Evolutionary conservation across 1,140 invertebrate species (phyloP).

Genomic region (Uloborus diversus): DNA sequence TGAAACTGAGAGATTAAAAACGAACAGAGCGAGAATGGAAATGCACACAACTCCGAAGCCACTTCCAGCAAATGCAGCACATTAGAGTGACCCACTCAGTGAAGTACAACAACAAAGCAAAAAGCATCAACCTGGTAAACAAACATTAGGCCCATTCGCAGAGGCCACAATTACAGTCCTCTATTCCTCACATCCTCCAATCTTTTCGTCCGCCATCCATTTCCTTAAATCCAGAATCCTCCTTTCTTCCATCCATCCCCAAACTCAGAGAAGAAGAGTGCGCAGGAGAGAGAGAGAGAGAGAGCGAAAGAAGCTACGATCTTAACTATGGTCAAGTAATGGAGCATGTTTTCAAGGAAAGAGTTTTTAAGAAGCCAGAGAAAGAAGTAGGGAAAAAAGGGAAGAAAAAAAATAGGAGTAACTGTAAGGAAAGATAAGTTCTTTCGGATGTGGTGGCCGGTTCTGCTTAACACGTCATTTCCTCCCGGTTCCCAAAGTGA

Average conservation of each 20-base stretch:
- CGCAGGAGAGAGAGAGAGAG: neutral
- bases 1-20: too few relatives aligned
- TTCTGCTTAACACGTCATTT: constrained; percentile 57
- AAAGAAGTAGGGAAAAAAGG: neutral
- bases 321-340: constrained; percentile 44
- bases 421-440: constrained; percentile 40
- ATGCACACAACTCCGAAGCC: too few relatives aligned
- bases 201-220: neutral
- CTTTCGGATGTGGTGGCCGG: constrained; percentile 49
- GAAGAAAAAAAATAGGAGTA: neutral
- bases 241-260: too few relatives aligned
- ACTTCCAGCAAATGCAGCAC: too few relatives aligned
- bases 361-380: constrained; percentile 38
- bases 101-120: too few relatives aligned
- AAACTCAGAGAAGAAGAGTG: neutral
- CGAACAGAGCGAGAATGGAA: too few relatives aligned
- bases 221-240: neutral
- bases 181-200: neutral
- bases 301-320: neutral
- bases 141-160: too few relatives aligned
- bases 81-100: too few relatives aligned
- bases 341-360: constrained; percentile 44
- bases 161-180: neutral
- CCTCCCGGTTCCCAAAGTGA: constrained; percentile 56
- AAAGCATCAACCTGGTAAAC: too few relatives aligned